Conservation (phyloP, 2,888 invertebrate genomes). For the Trypoxylon attenuatum region DNA sequence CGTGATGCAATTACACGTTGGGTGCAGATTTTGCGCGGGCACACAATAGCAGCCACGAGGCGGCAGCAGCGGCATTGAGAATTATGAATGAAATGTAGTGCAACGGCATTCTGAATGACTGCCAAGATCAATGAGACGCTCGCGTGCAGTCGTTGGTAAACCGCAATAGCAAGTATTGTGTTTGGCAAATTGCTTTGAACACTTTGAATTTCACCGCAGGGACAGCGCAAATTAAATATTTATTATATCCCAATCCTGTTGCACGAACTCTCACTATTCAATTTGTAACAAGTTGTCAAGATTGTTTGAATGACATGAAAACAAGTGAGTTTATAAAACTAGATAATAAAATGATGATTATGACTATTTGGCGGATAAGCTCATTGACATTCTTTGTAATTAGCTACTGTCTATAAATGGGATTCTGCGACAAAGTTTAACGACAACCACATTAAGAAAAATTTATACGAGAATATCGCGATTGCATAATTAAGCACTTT, state of each 20-base stretch:
- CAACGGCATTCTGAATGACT: constrained; percentile 39
- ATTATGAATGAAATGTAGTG: constrained; percentile 64
- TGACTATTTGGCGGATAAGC: no score
- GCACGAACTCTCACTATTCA: no score
- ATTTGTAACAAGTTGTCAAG: no score
- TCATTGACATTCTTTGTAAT: no score
- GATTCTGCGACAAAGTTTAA: no score
- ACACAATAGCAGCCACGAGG: constrained; percentile 11
- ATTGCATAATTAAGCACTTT: neutral
- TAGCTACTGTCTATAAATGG: no score
- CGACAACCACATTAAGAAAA: neutral
- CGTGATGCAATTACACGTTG: no score
- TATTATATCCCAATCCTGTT: constrained; percentile 1
- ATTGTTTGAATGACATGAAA: no score
- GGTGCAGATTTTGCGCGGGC: no score
- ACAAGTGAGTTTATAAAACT: no score
- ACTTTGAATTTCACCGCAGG: neutral
- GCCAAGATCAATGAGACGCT: constrained; percentile 47
- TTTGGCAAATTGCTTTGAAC: neutral
- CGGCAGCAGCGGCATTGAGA: constrained; percentile 34
- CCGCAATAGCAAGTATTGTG: neutral
- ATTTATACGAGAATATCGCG: neutral
- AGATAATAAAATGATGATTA: no score
- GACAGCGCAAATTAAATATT: neutral
- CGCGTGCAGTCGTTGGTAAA: neutral